Percentiles rank a stretch among this genome's conserved stretches.
phyloP scores from a whole-genome alignment of 2,113 vertebrate genomes.

The Cranoglanis bouderius region DNA sequence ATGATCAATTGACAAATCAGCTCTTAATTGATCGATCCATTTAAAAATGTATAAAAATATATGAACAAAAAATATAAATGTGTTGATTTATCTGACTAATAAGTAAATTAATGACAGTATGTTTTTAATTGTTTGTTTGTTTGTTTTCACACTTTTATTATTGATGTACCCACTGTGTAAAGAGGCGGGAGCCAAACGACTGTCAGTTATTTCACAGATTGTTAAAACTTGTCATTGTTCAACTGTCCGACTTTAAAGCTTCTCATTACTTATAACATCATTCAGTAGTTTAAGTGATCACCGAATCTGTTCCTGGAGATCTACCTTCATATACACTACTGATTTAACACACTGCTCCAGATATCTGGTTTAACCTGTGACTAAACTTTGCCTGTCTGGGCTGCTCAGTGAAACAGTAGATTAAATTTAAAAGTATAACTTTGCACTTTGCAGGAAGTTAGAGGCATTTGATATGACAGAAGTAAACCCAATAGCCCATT shows the following conservation, averaged over 20 bases:
- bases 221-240: neutral
- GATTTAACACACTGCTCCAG: neutral
- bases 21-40: too few relatives aligned
- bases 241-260: neutral
- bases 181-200: neutral
- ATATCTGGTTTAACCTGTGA: neutral
- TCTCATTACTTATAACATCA: neutral
- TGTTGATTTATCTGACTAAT: neutral
- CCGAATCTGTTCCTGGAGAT: neutral
- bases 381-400: neutral
- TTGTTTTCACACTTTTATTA: neutral
- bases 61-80: neutral
- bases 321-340: neutral
- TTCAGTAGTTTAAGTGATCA: neutral
- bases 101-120: neutral
- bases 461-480: neutral
- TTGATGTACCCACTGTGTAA: neutral
- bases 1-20: neutral
- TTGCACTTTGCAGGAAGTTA: neutral
- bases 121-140: neutral
- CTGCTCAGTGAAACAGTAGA: neutral
- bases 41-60: neutral
- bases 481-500: neutral
- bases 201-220: neutral
- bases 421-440: neutral